Evolutionary conservation across 2,888 invertebrate genomes (phyloP).

Genomic region (Bursaphelenchus okinawaensis): DNA sequence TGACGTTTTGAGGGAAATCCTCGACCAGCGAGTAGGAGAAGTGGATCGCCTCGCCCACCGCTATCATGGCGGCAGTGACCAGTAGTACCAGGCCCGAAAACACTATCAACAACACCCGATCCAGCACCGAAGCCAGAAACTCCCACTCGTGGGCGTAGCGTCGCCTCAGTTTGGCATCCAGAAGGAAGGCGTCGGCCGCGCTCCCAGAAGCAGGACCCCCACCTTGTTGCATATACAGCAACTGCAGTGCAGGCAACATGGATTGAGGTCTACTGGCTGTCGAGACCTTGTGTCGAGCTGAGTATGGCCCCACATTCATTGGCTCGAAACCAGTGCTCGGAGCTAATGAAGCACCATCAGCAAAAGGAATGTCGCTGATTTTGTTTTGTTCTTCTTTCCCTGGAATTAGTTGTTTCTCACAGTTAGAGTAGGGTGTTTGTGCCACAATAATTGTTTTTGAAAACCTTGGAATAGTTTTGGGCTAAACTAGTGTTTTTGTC

Average conservation of each 20-base stretch:
- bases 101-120: constrained; percentile 44
- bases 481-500: no score
- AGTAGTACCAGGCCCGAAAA: constrained; percentile 48
- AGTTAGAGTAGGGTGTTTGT: no score
- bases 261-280: background rate
- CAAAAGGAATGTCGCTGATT: constrained; percentile 12
- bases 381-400: constrained; percentile 19
- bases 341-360: constrained; percentile 11
- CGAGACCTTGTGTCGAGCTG: background rate
- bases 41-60: constrained; percentile 55
- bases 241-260: constrained; percentile 4
- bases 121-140: constrained; percentile 47
- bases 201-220: constrained; percentile 12
- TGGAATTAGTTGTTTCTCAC: no score
- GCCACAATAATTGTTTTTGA: no score
- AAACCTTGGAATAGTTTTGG: no score
- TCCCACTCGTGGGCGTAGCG: constrained; percentile 53
- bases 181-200: constrained; percentile 24
- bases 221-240: constrained; percentile 9
- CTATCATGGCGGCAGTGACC: constrained; percentile 53
- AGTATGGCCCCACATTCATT: background rate
- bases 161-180: constrained; percentile 22
- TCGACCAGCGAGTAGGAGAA: constrained; percentile 42
- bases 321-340: constrained; percentile 6
- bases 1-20: constrained; percentile 14